These are phyloP conservation scores for Callorhinus ursinus DNA, from an alignment of 2,113 vertebrate genomes.

Conservation along the genomic window DNA sequence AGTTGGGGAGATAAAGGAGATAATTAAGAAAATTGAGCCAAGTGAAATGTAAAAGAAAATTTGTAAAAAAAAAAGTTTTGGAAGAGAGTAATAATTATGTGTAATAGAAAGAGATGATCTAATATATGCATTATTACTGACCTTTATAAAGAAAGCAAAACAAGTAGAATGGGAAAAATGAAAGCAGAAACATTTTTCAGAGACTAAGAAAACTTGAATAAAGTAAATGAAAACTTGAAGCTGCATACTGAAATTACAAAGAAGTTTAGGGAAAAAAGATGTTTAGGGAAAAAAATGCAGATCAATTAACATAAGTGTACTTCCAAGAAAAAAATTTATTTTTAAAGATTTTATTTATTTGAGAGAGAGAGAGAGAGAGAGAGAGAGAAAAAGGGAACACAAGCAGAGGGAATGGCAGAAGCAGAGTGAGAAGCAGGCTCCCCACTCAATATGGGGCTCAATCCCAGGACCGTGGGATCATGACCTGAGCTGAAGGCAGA, in stretches of 20 bases:
- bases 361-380: too few species aligned
- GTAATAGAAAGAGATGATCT: background rate
- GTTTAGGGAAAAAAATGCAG: background rate
- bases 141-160: background rate
- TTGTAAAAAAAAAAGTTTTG: background rate
- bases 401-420: too few species aligned
- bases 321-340: background rate
- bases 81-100: background rate
- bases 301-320: background rate
- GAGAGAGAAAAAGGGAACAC: too few species aligned
- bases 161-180: background rate
- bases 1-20: background rate
- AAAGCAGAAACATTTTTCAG: conserved; percentile 1
- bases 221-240: background rate
- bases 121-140: background rate
- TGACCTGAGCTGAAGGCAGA: too few species aligned
- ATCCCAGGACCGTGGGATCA: too few species aligned
- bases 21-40: background rate
- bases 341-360: too few species aligned
- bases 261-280: background rate
- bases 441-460: too few species aligned
- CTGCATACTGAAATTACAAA: background rate
- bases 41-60: background rate
- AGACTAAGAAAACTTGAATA: background rate
- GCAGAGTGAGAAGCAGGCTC: too few species aligned